Evolutionary conservation across 2,888 invertebrate genomes (phyloP), one percentile per base, ranked within the genome.

Genomic region (Autographa gamma): DNA sequence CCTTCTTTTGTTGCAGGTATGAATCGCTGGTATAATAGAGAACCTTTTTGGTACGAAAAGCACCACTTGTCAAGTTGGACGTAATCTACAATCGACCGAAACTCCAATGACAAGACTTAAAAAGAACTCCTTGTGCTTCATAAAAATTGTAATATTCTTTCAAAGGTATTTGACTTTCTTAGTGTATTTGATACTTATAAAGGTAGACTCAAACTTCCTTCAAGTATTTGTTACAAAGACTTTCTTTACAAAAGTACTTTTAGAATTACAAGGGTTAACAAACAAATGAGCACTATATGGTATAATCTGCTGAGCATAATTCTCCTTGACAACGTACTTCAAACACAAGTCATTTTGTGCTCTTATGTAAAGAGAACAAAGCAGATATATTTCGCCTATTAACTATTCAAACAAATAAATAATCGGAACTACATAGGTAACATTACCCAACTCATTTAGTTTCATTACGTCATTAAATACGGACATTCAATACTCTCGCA

Each of bases 1-100:
- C 63, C 41, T 61, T 77, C 73, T 68, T 81, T 76, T 78, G 77
- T 78, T 78, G 66, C 77, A 78, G 77, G 77, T 78, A 78, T 67
- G 78, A 77, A 69, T 73, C 68, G 9, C 3, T 48, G 61, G 59
- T 63, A 77, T 72, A 81, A 77, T 77, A 65, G 67, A 60, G 63
- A 81, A 81, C 60, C 78, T 77, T 81, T 81, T 77, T 66, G 67
- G 66, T 68, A 77, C 63, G 73, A 60, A 77, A 77, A 59, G 16
- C 63, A 16, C 60, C 66, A 77, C 81, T 77, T 77, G 78, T 77
- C 81, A 81, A 43, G 59, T 77, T 66, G 73, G 58, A 69, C 66
- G 60, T 73, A 81, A 77, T 77, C 81, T 73, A 66, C 73, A 61
- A 65, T 66, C 62, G 72, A 38, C 38, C 25, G n/a, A 25, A 38